Conservation (phyloP, 1,140 invertebrate genomes). For the Saxidomus purpurata region DNA sequence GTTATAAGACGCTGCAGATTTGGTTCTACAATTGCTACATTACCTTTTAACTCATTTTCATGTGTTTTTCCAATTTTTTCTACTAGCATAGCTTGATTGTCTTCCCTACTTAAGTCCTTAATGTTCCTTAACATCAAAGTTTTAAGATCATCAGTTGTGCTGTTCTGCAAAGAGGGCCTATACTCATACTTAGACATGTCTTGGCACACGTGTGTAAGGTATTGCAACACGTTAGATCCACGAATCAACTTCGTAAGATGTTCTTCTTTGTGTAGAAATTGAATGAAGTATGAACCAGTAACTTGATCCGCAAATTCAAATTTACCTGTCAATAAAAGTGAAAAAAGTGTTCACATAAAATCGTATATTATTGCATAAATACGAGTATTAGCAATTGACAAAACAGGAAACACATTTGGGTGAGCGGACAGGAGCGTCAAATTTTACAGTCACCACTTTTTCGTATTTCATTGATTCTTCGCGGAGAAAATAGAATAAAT, state of each 20-base stretch:
- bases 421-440: too few species aligned
- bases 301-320: not conserved
- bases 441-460: too few species aligned
- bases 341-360: too few species aligned
- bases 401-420: too few species aligned
- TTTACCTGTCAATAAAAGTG: not conserved
- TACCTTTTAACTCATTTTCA: not conserved
- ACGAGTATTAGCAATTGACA: too few species aligned
- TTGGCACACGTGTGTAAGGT: not conserved
- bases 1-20: not conserved
- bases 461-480: too few species aligned
- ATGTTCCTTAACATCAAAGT: not conserved
- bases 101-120: not conserved
- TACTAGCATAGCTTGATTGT: not conserved
- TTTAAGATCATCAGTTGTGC: not conserved
- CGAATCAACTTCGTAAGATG: not conserved
- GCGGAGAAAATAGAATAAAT: too few species aligned
- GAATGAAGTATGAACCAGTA: not conserved
- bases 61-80: not conserved
- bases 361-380: too few species aligned
- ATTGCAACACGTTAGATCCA: slow-evolving; percentile 5
- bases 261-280: not conserved
- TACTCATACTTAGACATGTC: not conserved
- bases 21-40: not conserved
- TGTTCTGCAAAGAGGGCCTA: too few species aligned